Conservation (phyloP, 1,140 invertebrate species). For the Platyscapa corneri region DNA sequence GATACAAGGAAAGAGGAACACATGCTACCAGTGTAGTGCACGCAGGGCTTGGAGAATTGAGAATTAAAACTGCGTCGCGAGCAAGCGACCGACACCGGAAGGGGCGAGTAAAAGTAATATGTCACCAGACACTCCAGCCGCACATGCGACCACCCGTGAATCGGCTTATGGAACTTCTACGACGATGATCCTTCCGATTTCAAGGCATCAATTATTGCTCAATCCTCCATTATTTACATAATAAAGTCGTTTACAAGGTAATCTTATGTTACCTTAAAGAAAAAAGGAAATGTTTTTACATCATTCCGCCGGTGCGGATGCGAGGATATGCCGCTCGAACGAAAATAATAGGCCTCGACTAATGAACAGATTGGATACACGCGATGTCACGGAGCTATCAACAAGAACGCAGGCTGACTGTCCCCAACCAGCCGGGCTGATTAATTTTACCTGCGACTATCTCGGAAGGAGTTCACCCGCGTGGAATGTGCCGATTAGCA, state of each 20-base stretch:
- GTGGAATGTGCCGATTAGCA: background rate
- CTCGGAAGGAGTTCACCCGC: background rate
- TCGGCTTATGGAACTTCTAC: background rate
- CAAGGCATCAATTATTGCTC: background rate
- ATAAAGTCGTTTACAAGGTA: conserved; percentile 14
- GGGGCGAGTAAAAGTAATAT: conserved; percentile 56
- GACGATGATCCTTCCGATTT: conserved; percentile 15
- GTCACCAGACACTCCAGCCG: conserved; percentile 55
- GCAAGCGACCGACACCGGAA: conserved; percentile 39
- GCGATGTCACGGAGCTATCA: background rate
- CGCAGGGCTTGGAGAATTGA: background rate
- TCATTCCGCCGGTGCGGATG: background rate
- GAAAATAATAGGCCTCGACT: background rate
- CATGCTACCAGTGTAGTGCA: conserved; percentile 12
- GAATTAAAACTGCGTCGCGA: conserved; percentile 51
- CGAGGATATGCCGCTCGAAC: background rate
- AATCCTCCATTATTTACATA: background rate
- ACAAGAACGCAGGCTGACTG: background rate
- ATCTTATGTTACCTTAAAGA: background rate
- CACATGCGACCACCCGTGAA: conserved; percentile 53
- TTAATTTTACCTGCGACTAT: background rate
- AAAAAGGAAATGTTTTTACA: background rate
- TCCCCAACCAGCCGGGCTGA: background rate
- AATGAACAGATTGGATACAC: background rate
- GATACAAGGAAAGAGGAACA: conserved; percentile 28